A percentile compares a stretch with the other conserved stretches of the same genome.
Evolutionary conservation across 2,797 vertebrate genomes (phyloP).

Genomic region (Myotis vivesi): DNA sequence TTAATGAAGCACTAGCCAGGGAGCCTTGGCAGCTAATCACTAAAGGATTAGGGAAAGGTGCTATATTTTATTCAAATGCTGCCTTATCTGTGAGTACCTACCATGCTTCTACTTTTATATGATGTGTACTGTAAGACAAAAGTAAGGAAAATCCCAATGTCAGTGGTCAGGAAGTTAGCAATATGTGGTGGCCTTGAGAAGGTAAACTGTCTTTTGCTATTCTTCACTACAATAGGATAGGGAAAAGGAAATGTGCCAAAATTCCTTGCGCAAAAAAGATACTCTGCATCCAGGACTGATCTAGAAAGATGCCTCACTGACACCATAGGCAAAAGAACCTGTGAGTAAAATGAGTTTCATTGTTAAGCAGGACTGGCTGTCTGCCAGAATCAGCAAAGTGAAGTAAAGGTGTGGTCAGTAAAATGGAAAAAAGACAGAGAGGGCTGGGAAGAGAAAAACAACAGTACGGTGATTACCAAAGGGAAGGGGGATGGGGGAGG

Average conservation of each 20-base stretch:
- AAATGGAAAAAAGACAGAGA: constrained; percentile 31
- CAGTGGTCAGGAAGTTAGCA: background rate
- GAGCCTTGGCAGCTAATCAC: background rate
- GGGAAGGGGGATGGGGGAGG: background rate
- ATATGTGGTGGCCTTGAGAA: background rate
- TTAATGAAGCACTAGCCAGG: constrained; percentile 5
- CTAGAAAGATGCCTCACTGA: constrained; percentile 23
- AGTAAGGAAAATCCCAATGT: background rate
- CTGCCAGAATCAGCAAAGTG: background rate
- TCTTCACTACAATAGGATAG: background rate
- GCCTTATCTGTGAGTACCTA: background rate
- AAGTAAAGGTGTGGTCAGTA: constrained; percentile 34
- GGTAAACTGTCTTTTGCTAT: background rate
- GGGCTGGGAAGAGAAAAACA: background rate
- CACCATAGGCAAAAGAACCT: constrained; percentile 5
- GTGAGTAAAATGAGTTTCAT: constrained; percentile 42
- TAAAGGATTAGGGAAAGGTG: background rate
- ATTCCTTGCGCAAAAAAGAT: constrained; percentile 12
- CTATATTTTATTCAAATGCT: background rate
- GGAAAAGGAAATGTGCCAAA: background rate
- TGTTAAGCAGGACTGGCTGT: constrained; percentile 32
- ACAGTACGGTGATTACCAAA: background rate
- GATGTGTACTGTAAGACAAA: background rate
- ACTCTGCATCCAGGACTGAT: background rate
- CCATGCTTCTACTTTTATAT: background rate